Conservation (phyloP, 2,797 vertebrate species). For the Kryptolebias ocellatus region DNA sequence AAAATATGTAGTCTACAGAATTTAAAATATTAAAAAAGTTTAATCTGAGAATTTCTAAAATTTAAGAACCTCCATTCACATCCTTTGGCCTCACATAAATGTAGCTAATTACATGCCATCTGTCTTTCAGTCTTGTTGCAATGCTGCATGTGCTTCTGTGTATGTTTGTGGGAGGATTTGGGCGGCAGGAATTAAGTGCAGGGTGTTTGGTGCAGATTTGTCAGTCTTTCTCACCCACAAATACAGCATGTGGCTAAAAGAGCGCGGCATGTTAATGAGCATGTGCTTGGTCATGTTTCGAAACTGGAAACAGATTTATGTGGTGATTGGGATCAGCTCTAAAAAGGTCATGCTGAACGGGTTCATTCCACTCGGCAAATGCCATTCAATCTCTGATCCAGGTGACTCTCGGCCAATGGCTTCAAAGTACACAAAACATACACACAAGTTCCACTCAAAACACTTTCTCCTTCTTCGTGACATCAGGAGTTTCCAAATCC, state of each 20-base stretch:
- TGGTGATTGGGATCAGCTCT: conserved; percentile 50
- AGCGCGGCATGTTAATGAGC: conserved; percentile 56
- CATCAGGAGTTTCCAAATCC: conserved; percentile 49
- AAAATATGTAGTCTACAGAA: neutral
- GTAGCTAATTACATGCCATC: conserved; percentile 48
- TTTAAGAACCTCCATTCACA: conserved; percentile 41
- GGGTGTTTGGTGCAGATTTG: conserved; percentile 44
- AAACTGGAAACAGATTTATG: conserved; percentile 68
- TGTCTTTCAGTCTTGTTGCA: conserved; percentile 37
- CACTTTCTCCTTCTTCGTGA: conserved; percentile 35
- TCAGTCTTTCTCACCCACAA: conserved; percentile 51
- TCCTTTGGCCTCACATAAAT: conserved; percentile 55
- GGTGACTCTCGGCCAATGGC: conserved; percentile 46
- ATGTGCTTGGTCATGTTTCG: conserved; percentile 43
- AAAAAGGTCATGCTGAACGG: conserved; percentile 59
- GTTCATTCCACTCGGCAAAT: conserved; percentile 35
- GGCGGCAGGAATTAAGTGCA: conserved; percentile 12
- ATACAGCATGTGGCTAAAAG: conserved; percentile 45
- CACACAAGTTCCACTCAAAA: conserved; percentile 24
- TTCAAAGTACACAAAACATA: conserved; percentile 30
- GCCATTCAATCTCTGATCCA: conserved; percentile 41
- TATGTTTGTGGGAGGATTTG: conserved; percentile 39
- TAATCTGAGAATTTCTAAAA: conserved; percentile 39
- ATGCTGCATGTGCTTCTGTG: conserved; percentile 40
- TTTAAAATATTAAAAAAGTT: conserved; percentile 25